Evolutionary conservation across 2,888 invertebrate species (phyloP), one percentile per base, ranked within the genome.

Genomic region (Cerastis leucographa): DNA sequence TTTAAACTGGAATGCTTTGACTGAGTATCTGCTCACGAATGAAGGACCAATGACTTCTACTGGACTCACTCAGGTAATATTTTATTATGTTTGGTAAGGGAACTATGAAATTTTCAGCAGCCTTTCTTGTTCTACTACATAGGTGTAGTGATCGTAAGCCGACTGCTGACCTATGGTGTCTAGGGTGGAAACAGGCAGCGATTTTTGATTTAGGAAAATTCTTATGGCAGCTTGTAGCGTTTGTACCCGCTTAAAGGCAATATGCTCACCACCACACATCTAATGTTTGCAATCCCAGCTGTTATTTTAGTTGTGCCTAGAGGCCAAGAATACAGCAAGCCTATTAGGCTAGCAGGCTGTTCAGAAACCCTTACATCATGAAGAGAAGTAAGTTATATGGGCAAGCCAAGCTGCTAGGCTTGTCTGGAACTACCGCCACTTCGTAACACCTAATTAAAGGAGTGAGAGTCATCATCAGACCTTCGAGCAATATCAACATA

Each of bases 1-100:
- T 61, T 89, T 98, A 74, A 97, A 97, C 88, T 97, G 97, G 97
- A 96, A 95, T 0, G 93, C 93, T 0, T 95, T 97, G 11, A 89
- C 97, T 11, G 95, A 97, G 40, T 98, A 97, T 89, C 88, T 97
- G 68, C 86, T 97, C 66, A 94, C 94, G 49, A 94, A 96, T 54
- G 92, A 90, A 2, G 98, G 98, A 0, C 97, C 97, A 0, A 96
- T 98, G 97, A 92, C 97, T 22, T 97, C 97, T 0, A 97, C 97
- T 4, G 97, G 97, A 4, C 89, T 97, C 83, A 97, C 97, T 0
- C 97, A 98, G 95, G 95, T 64, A 42, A 40, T 12, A 22, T 62
- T 62, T 62, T 14, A 25, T 1, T 11, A n/a, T 51, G 22, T n/a
- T n/a, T 54, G 54, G 51, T n/a, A n/a, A 25, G 6, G 29, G 29